Base-by-base conservation (phyloP, 2,797 vertebrate genomes). In the Sebastes aleutianus region DNA sequence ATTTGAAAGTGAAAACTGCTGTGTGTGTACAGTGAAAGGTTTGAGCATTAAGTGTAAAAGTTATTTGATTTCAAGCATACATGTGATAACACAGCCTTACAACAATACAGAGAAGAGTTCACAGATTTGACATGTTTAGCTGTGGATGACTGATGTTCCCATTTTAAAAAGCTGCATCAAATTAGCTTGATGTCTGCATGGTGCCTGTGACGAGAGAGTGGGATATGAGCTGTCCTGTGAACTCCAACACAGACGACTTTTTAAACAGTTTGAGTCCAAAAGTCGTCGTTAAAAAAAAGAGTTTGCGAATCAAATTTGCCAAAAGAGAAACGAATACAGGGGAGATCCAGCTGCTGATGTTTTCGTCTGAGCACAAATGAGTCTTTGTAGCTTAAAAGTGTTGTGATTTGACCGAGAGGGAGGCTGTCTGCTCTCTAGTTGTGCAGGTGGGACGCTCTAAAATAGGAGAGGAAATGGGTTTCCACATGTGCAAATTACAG, bases 391-490 rank as follows among this genome's bases (percentile, higher is more conserved):
- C n/a, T n/a, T 8, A 53, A 59, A 76, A 50, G 59, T 61, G 59
- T 54, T 74, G 73, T 14, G 32, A 76, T 76, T 50, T 72, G 32
- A 74, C 26, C n/a, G 31, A 72, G 64, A 47, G 59, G 57, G 26
- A 77, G 36, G 62, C 54, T 24, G 29, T 68, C 22, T 50, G 65
- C 57, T 71, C 50, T 29, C n/a, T 71, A 12, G 53, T 12, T 85
- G 56, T 56, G 32, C 85, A 82, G 75, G 57, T 86, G 76, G 75
- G 70, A 70, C 18, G 9, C 70, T 82, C 66, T 83, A 39, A n/a
- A 89, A 70, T 26, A 57, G 62, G 20, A 76, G 43, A 88, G 86
- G 85, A 91, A 86, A 84, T 86, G 61, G 71, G 70, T 90, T 90
- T 89, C 71, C 76, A 85, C 70, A 77, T 76, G 62, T 79, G 59